Base-by-base conservation (phyloP, 2,113 vertebrate species). In the Leptobrachium ailaonicum region DNA sequence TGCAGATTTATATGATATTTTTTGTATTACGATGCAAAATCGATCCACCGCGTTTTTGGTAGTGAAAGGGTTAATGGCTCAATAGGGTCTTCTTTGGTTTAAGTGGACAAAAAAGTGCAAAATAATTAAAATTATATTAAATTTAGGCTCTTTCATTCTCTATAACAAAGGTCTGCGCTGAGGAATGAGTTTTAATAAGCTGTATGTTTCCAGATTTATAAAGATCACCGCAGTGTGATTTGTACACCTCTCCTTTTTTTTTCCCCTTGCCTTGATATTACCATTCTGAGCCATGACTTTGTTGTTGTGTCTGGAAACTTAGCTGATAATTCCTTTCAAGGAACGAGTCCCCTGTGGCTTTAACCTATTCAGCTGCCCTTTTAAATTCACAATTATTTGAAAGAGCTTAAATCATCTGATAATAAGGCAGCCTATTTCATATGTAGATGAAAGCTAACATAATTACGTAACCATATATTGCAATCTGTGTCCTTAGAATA, bases 401-500 rank as follows among this genome's bases (percentile, higher is more conserved):
- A 67, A 67, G 32, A 67, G 64, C 64, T 41, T 60, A 42, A 42
- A 42, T 42, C 64, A 67, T 42, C 64, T 67, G 64, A 41, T 67
- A 6, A 41, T 10, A 8, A 41, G 64, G 40, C 7, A 67, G 64
- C 4, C 10, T 67, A 67, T 67, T 12, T 67, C 41, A 67, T 41
- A 67, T 60, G 56, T 14, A 67, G 64, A 42, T 67, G 64, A 67
- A 3, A 13, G 3, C 11, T 11, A 41, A 42, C 41, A 67, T 67
- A 41, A 67, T 67, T 67, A 60, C 13, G 13, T 41, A 67, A 67
- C 64, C 14, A 67, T 41, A 42, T 41, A 20, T 67, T 67, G 40
- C 40, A 41, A 7, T 41, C 64, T 40, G 40, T 67, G 9, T 32
- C 63, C 32, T 66, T 32, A 67, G 64, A 67, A 67, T 67, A 67